phyloP scores from a whole-genome alignment of 2,797 vertebrate species.

The Melanotaenia boesemani region DNA sequence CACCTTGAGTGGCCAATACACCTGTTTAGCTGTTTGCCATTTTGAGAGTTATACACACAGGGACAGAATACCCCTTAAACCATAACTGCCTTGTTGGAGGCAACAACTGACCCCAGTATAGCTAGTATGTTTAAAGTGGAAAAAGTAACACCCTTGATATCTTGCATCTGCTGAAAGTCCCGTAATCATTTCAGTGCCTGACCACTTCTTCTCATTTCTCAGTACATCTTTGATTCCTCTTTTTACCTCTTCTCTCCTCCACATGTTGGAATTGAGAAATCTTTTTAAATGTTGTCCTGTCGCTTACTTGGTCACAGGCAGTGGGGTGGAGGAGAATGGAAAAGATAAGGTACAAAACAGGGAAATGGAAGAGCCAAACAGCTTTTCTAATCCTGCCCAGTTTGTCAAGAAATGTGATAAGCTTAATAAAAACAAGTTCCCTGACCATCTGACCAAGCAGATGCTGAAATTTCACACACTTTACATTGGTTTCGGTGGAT shows the following conservation, averaged over 20 bases:
- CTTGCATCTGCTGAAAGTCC: neutral
- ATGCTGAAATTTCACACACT: neutral
- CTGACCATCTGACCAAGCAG: conserved; percentile 7
- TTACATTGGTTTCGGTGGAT: conserved; percentile 2
- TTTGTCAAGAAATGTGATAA: conserved; percentile 5
- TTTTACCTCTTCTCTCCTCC: neutral
- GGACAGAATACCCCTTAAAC: too few species aligned
- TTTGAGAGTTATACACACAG: too few species aligned
- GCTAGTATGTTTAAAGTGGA: neutral
- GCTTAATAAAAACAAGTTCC: conserved; percentile 9
- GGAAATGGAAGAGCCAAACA: conserved; percentile 2
- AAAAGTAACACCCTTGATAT: neutral
- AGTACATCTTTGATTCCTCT: neutral
- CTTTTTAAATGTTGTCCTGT: neutral
- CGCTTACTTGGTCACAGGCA: conserved; percentile 3
- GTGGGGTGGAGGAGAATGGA: neutral
- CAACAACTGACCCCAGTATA: neutral
- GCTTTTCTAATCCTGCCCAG: neutral
- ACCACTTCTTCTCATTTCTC: neutral
- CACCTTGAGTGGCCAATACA: too few species aligned
- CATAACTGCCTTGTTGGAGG: neutral
- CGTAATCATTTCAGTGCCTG: neutral
- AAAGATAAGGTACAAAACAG: neutral
- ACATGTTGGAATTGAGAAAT: conserved; percentile 10
- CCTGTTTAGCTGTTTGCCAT: too few species aligned